Conservation (phyloP, 2,797 vertebrate genomes). For the Salarias fasciatus region DNA sequence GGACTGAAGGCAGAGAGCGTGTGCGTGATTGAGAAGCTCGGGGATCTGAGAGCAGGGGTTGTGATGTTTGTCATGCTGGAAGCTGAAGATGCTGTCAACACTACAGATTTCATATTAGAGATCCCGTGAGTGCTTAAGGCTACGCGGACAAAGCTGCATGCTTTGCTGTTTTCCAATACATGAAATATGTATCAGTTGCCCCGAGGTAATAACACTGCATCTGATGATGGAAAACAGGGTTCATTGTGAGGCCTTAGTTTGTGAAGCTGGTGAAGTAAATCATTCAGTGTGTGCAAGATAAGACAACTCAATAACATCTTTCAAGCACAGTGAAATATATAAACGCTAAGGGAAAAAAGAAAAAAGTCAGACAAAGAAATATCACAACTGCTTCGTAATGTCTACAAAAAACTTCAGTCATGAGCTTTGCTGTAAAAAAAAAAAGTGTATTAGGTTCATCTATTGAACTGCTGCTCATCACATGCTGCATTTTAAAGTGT, state of each 20-base stretch:
- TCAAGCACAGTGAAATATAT: neutral
- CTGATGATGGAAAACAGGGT: neutral
- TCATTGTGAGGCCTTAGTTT: neutral
- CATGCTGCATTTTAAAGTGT: no score
- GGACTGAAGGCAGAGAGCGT: neutral
- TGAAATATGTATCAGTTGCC: conserved; percentile 18
- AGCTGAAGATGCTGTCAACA: conserved; percentile 22
- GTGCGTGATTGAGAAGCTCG: no score
- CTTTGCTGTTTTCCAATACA: neutral
- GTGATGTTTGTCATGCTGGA: conserved; percentile 20
- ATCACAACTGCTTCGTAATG: no score
- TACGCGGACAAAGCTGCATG: conserved; percentile 2
- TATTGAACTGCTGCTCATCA: no score
- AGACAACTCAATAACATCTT: neutral
- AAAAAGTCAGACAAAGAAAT: no score
- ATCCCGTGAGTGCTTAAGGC: conserved; percentile 2
- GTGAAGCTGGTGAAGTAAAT: neutral
- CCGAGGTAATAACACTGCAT: neutral
- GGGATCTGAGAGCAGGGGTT: conserved; percentile 1
- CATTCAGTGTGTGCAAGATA: neutral
- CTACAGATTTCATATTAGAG: conserved; percentile 17
- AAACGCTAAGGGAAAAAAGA: no score
- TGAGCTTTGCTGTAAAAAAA: no score
- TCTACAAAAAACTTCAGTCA: no score
- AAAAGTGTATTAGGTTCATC: no score